phyloP scores from a whole-genome alignment of 2,888 invertebrate species.

The Anarsia innoxiella region DNA sequence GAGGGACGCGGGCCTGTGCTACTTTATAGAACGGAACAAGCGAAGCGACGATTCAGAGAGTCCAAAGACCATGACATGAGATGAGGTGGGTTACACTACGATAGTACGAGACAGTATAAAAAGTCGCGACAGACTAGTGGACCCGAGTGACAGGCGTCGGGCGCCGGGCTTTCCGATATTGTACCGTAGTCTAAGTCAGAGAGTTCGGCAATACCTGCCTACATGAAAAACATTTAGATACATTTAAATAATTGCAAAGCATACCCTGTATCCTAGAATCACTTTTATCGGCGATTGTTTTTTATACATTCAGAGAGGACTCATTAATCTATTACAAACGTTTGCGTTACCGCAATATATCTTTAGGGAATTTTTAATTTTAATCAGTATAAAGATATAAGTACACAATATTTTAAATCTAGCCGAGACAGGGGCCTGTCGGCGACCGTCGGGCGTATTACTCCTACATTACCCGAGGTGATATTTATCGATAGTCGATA shows the following conservation, averaged over 20 bases:
- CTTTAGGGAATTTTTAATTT: slow-evolving; percentile 56
- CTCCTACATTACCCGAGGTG: slow-evolving; percentile 62
- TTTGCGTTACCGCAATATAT: slow-evolving; percentile 64
- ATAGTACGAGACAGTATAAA: slow-evolving; percentile 66
- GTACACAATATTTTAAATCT: slow-evolving; percentile 54
- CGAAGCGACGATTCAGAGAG: slow-evolving; percentile 36
- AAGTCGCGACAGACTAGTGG: slow-evolving; percentile 69
- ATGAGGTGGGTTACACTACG: slow-evolving; percentile 49
- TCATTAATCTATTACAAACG: slow-evolving; percentile 63
- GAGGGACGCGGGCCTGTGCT: slow-evolving; percentile 26
- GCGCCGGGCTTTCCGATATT: slow-evolving; percentile 36
- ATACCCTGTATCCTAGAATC: slow-evolving; percentile 96
- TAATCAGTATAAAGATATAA: slow-evolving; percentile 65
- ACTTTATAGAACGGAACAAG: slow-evolving; percentile 31
- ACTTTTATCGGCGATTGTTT: slow-evolving; percentile 79
- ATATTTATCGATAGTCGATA: slow-evolving; percentile 62
- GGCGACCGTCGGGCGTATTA: slow-evolving; percentile 39
- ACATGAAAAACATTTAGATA: slow-evolving; percentile 75
- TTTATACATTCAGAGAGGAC: slow-evolving; percentile 70
- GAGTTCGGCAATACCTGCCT: slow-evolving; percentile 58
- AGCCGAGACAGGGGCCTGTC: slow-evolving; percentile 33
- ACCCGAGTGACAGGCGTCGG: slow-evolving; percentile 55
- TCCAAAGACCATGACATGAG: slow-evolving; percentile 40
- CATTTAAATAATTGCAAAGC: slow-evolving; percentile 92
- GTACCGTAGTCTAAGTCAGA: slow-evolving; percentile 41